Base-by-base conservation (phyloP, 2,888 invertebrate genomes). In the Anthoptus insignis region DNA sequence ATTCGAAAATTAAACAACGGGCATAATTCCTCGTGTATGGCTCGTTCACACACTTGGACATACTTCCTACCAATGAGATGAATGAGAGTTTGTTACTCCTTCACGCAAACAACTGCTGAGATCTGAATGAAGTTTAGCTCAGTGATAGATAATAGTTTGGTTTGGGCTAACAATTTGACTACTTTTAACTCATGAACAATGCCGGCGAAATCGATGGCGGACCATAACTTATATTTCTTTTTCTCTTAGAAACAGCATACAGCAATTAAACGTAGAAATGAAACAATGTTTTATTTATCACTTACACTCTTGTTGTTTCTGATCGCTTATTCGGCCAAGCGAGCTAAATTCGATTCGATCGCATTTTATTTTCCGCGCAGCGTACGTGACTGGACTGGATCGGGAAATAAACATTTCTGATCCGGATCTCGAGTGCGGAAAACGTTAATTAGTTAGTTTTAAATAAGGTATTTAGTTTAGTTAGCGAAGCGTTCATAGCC, bases 181-280 rank as follows among this genome's bases (percentile, higher is more conserved):
- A n/a, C n/a, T n/a, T n/a, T n/a, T n/a, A n/a, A n/a, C n/a, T n/a
- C n/a, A n/a, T n/a, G n/a, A n/a, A n/a, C n/a, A n/a, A n/a, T n/a
- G n/a, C n/a, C n/a, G n/a, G n/a, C n/a, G n/a, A n/a, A n/a, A n/a
- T 27, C 8, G 27, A 50, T 65, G 73, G 58, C 63, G 67, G 27
- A 47, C 21, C 2, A 22, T 47, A 47, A 21, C 21, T 19, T 16
- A 14, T 49, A 9, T 24, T 5, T 37, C 14, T 1, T 37, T 42
- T 42, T 2, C 13, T 19, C 4, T 9, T 5, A 9, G 11, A 42
- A 21, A 13, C 9, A 45, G 5, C 22, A 45, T 22, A 21, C 0
- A 27, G 8, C 14, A 49, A 24, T 49, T 27, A 49, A 27, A 24
- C 8, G 21, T 21, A 53, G 21, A 45, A 47, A 27, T 19, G 11